Conservation (phyloP, 2,797 vertebrate species). For the Australoheros facetus region DNA sequence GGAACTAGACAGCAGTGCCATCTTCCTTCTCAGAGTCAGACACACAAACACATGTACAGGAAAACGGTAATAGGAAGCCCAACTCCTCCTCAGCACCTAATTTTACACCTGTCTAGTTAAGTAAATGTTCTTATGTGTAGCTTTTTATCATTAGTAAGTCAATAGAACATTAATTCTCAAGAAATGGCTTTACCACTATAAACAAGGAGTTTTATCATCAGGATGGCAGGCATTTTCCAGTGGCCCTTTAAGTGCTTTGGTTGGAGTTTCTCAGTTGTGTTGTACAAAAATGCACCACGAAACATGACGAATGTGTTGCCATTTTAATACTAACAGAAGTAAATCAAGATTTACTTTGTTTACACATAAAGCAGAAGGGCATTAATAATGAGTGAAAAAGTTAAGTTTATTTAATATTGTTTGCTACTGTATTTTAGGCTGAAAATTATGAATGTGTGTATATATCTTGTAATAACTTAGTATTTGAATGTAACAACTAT, state of each 20-base stretch:
- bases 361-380: neutral
- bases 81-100: constrained; percentile 41
- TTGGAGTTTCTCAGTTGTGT: neutral
- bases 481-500: too few species aligned
- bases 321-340: neutral
- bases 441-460: too few species aligned
- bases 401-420: too few species aligned
- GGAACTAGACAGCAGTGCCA: constrained; percentile 58
- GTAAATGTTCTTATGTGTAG: constrained; percentile 36
- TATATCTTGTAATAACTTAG: too few species aligned
- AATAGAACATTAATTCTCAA: constrained; percentile 58
- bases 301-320: neutral
- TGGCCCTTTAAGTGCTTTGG: constrained; percentile 15
- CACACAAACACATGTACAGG: constrained; percentile 24
- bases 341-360: neutral
- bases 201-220: constrained; percentile 54
- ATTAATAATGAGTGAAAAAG: neutral
- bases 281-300: neutral
- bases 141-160: constrained; percentile 58
- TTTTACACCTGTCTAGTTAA: constrained; percentile 54
- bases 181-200: constrained; percentile 42
- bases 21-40: constrained; percentile 20
- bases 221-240: constrained; percentile 6
- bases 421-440: too few species aligned
- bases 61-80: constrained; percentile 41